Conservation (phyloP, 2,797 vertebrate species). For the Pogoniulus pusillus region DNA sequence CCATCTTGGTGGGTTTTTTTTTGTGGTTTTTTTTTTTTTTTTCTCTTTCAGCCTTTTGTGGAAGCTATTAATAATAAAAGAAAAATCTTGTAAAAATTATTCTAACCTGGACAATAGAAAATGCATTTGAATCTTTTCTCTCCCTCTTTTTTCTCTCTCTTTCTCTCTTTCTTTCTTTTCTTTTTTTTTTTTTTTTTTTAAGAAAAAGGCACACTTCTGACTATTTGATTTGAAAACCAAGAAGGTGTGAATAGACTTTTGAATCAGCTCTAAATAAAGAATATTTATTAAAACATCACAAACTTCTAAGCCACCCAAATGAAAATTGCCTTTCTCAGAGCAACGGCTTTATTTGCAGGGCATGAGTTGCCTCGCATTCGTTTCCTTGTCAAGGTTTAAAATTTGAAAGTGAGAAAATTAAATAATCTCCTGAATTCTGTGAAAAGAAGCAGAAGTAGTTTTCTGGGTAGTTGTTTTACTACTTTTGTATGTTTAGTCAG, state of each 20-base stretch:
- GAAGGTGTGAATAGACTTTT: background rate
- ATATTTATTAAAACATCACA: conserved; percentile 6
- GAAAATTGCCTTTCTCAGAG: background rate
- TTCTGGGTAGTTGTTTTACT: background rate
- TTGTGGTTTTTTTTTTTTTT: too few relatives aligned
- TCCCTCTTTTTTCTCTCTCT: background rate
- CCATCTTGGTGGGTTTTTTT: too few relatives aligned
- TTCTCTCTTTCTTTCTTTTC: background rate
- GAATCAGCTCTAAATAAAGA: background rate
- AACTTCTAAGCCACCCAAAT: background rate
- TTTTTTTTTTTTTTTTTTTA: background rate
- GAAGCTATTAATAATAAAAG: background rate
- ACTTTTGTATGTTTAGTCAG: background rate
- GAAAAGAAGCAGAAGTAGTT: background rate
- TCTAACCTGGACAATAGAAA: background rate
- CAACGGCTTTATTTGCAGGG: background rate
- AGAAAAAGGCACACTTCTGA: background rate
- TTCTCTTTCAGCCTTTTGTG: background rate
- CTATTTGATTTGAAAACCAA: background rate
- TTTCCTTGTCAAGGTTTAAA: conserved; percentile 28
- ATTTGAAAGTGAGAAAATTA: background rate
- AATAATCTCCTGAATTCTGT: background rate
- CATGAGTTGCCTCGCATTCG: background rate
- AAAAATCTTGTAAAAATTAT: background rate
- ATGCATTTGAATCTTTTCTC: rapidly evolving